Base-by-base conservation (phyloP, 2,113 vertebrate genomes). In the Erythrolamprus reginae region DNA sequence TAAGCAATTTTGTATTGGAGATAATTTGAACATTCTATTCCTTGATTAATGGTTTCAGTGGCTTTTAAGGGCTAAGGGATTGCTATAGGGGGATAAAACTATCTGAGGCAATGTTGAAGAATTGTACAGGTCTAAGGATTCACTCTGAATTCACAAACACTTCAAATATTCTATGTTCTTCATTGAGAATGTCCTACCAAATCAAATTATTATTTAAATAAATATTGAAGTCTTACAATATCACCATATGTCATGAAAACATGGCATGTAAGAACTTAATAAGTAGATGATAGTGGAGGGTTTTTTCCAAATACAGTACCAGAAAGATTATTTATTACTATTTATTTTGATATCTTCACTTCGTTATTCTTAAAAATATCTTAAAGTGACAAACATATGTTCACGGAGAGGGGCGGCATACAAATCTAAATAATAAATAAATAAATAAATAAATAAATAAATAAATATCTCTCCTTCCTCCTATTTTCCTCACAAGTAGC, bases 31-130 rank as follows among this genome's bases (percentile, higher is more conserved):
- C 82, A 89, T 52, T 10, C 26, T 33, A 56, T 28, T 51, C 9
- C 28, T 61, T 88, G 19, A 47, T 87, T 87, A 86, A 26, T 82
- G 38, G 3, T n/a, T 82, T 55, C 26, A 33, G 38, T 82, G 12
- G 21, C 77, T 52, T 33, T 13, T 26, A 10, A 88, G 65, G 42
- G 90, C 58, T 2, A 42, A 1, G n/a, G 1, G 4, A 88, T 89
- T 92, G 4, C 48, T 0, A 0, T 90, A 26, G 47, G 84, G 82
- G 47, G 26, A 26, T 5, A 4, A 55, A 52, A 26, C 23, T 10
- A 55, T 42, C 17, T 42, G 70, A 83, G 70, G 3, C 15, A 53
- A 17, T 55, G 48, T 33, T 91, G 89, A 91, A 88, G 4, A 92
- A 0, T 0, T 33, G 0, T 1, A 52, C 3, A 6, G 10, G 1